phyloP scores from a whole-genome alignment of 2,113 vertebrate species.

The Brachyhypopomus occidentalis region DNA sequence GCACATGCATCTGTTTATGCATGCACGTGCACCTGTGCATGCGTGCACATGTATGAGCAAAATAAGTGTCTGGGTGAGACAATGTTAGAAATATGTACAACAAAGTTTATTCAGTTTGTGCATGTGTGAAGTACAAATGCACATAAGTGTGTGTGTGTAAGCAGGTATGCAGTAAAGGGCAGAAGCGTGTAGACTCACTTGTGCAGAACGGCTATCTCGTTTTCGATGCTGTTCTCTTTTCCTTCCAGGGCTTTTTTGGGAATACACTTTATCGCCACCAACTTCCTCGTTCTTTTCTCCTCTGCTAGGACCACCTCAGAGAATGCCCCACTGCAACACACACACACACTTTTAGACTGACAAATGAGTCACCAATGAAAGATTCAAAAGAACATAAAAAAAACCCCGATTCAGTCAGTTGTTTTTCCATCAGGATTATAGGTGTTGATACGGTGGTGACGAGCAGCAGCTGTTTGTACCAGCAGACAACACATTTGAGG shows the following conservation, averaged over 20 bases:
- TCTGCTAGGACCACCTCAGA: slow-evolving; percentile 96
- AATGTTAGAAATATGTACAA: no score
- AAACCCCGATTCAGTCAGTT: no score
- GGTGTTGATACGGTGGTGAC: no score
- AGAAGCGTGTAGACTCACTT: slow-evolving; percentile 79
- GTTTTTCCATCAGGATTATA: no score
- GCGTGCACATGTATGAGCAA: not conserved
- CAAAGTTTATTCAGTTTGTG: not conserved
- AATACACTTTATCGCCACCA: slow-evolving; percentile 98
- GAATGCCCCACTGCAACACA: slow-evolving; percentile 87
- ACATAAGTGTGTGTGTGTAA: not conserved
- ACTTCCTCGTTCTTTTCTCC: slow-evolving; percentile 86
- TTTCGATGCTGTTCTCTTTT: slow-evolving; percentile 97
- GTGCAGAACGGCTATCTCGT: slow-evolving; percentile 94
- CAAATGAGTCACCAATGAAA: no score
- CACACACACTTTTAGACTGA: not conserved
- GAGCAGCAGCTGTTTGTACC: no score
- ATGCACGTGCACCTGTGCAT: not conserved
- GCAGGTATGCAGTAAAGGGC: not conserved
- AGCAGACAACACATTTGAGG: no score
- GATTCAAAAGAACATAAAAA: no score
- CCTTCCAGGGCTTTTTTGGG: slow-evolving; percentile 94
- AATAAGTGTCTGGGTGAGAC: not conserved
- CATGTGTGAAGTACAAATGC: slow-evolving; percentile 8
- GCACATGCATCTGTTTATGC: not conserved